These are phyloP conservation scores for Callaeas wilsoni DNA, from an alignment of 2,113 vertebrate genomes.

Conservation along the genomic window DNA sequence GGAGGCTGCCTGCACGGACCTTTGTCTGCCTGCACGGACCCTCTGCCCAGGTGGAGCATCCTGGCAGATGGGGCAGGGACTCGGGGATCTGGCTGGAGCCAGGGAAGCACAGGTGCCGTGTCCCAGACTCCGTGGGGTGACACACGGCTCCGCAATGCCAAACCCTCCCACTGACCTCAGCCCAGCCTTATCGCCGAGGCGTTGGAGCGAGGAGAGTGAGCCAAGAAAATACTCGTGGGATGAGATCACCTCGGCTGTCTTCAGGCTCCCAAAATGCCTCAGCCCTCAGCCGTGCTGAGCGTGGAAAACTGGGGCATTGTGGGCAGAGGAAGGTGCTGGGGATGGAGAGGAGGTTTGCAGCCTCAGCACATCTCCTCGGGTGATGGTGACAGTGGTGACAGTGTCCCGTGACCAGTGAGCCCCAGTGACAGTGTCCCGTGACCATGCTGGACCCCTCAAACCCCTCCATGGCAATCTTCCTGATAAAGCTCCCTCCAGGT, in stretches of 20 bases:
- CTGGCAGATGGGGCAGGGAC: not conserved
- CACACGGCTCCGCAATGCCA: constrained; percentile 2
- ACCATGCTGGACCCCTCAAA: not conserved
- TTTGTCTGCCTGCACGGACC: accelerated
- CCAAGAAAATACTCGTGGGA: constrained; percentile 32
- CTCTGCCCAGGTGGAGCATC: not conserved
- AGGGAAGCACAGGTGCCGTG: not conserved
- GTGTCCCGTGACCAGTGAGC: not conserved
- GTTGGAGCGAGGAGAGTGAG: not conserved
- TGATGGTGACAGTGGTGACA: not conserved
- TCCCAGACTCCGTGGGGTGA: not conserved
- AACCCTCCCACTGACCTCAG: constrained; percentile 36
- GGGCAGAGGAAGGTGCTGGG: not conserved
- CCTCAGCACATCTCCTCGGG: accelerated
- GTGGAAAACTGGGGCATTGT: not conserved
- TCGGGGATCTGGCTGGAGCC: accelerated
- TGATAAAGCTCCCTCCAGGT: not conserved
- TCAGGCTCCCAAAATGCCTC: not conserved
- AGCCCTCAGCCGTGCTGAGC: not conserved
- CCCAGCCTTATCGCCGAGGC: constrained; percentile 19
- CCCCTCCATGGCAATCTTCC: not conserved
- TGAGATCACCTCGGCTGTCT: constrained; percentile 40
- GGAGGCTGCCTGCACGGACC: accelerated
- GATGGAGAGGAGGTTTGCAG: not conserved
- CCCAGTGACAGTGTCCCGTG: not conserved